These are phyloP conservation scores for Brachypodius melanocephalos DNA, from an alignment of 2,113 vertebrate genomes.

Conservation along the genomic window DNA sequence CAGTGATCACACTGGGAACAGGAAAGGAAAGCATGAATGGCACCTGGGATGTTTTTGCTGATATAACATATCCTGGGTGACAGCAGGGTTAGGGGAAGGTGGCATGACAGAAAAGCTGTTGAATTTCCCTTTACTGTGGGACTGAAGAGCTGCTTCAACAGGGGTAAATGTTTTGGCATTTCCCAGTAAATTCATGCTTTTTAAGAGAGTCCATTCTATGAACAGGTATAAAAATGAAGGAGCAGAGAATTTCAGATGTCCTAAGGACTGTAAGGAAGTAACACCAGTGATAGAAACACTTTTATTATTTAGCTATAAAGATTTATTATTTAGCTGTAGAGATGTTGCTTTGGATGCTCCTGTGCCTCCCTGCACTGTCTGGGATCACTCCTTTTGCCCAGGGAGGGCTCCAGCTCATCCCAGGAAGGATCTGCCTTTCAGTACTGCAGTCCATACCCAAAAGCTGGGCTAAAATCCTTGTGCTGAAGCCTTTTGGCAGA, in stretches of 20 bases:
- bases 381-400: fast-evolving
- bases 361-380: not conserved
- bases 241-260: not conserved
- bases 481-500: not conserved
- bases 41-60: not conserved
- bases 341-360: not conserved
- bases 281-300: not conserved
- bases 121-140: not conserved
- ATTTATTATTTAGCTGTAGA: not conserved
- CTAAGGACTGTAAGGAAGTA: not conserved
- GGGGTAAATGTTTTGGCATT: not conserved
- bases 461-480: not conserved
- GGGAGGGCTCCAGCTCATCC: not conserved
- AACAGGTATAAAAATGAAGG: not conserved
- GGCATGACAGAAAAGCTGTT: not conserved
- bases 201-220: not conserved
- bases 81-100: not conserved
- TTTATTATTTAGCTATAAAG: not conserved
- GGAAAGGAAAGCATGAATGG: not conserved
- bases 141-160: not conserved
- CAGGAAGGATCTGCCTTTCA: not conserved
- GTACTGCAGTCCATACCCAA: not conserved
- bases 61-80: not conserved
- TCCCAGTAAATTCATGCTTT: not conserved
- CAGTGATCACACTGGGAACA: not conserved